Evolutionary conservation across 2,113 vertebrate genomes (phyloP), one percentile per base, ranked within the genome.

Genomic region (Mungos mungo): DNA sequence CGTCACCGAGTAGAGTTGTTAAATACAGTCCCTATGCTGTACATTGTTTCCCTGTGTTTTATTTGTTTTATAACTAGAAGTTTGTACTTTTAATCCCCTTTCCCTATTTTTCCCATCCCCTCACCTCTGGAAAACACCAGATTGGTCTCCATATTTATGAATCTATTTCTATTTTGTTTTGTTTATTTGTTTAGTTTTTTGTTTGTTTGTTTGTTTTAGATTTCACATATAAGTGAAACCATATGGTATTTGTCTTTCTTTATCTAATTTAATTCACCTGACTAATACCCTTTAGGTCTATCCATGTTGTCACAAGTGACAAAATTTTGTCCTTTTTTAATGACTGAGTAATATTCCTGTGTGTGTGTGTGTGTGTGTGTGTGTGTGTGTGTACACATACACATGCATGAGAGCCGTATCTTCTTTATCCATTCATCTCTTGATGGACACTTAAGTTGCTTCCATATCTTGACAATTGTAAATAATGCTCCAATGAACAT

Each of bases 331-430:
- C 29, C 38, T 45, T 45, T 76, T 76, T 29, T 76, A 45, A 76
- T 16, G 72, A 29, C 72, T 29, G 21, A 38, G 21, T 72, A 45
- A 45, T 76, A 76, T 3, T 76, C 38, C 38, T 7, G 5, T 31
- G 29, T 27, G 5, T 66, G 65, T 33, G 6, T 12, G 4, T 25
- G 5, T 14, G 21, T 74, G 35, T 25, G 35, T 13, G 66, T 13
- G 16, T 9, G 69, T 41, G 3, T 1, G 1, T 7, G 7, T 5
- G 1, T 4, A 1, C 7, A 60, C 21, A 23, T 23, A 60, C 7
- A 2, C 2, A 3, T 9, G 3, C 29, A 25, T 31, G 27, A 9
- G 23, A 41, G 23, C 38, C 23, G 15, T 25, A 45, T 41, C 12
- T 65, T 65, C 27, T 74, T 74, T 45, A 45, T 45, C 41, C 25